These are phyloP conservation scores for Bombycilla garrulus DNA, from an alignment of 2,113 vertebrate species.

Conservation along the genomic window DNA sequence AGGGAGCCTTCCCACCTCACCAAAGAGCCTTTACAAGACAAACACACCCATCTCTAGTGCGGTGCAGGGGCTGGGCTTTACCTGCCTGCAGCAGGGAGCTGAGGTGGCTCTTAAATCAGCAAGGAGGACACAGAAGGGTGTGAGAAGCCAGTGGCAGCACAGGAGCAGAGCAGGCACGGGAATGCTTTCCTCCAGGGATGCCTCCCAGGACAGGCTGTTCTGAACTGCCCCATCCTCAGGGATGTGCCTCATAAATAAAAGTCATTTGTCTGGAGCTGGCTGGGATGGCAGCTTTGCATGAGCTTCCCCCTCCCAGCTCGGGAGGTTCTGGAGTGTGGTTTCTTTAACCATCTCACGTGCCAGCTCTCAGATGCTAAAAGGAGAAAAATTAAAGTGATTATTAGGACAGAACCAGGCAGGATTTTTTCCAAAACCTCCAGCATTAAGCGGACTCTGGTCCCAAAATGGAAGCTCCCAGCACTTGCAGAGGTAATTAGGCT, in stretches of 20 bases:
- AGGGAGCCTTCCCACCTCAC: neutral
- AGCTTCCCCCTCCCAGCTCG: neutral
- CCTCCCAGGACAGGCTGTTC: neutral
- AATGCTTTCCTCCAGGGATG: neutral
- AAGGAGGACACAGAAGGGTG: fast-evolving
- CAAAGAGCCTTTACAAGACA: neutral
- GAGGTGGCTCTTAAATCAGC: neutral
- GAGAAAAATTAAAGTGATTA: neutral
- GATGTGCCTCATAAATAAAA: neutral
- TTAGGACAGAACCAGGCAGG: neutral
- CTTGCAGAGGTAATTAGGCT: neutral
- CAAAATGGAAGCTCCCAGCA: neutral
- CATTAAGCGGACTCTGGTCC: neutral
- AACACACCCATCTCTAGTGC: fast-evolving
- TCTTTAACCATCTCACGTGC: neutral
- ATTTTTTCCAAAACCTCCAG: neutral
- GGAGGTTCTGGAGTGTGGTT: neutral
- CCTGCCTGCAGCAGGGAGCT: neutral
- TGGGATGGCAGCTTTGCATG: neutral
- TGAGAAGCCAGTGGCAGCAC: fast-evolving
- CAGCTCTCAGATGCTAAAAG: neutral
- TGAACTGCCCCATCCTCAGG: neutral
- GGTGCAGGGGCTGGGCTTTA: neutral
- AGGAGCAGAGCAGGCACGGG: neutral
- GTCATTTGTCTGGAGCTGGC: neutral